phyloP scores from a whole-genome alignment of 2,888 invertebrate genomes.

The Drosophila anomelani region DNA sequence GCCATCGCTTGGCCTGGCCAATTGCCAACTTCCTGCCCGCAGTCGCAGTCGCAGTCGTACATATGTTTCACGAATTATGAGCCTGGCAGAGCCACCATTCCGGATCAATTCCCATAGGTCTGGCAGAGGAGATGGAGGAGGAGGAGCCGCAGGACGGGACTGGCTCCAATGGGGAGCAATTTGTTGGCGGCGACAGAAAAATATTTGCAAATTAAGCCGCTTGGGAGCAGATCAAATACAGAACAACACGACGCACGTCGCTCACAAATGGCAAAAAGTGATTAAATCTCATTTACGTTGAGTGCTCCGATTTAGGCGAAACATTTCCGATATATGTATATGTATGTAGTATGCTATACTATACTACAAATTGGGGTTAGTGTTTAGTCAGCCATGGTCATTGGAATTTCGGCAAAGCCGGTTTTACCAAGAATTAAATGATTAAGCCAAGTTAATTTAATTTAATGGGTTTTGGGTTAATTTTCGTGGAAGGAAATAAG shows the following conservation, averaged over 20 bases:
- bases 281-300: slow-evolving; percentile 44
- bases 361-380: neutral
- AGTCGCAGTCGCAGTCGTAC: slow-evolving; percentile 33
- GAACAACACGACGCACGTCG: slow-evolving; percentile 7
- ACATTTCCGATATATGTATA: neutral
- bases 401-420: slow-evolving; percentile 1
- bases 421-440: slow-evolving; percentile 7
- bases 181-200: slow-evolving; percentile 55
- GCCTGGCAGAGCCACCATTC: slow-evolving; percentile 30
- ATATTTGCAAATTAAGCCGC: slow-evolving; percentile 75
- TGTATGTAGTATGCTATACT: neutral
- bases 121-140: neutral
- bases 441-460: neutral
- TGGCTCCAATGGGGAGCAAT: slow-evolving; percentile 22
- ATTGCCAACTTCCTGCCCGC: slow-evolving; percentile 73
- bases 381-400: slow-evolving; percentile 9
- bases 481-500: neutral
- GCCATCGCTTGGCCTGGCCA: slow-evolving; percentile 55
- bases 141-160: neutral
- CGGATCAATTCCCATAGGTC: slow-evolving; percentile 10
- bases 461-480: neutral
- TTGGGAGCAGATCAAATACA: slow-evolving; percentile 52
- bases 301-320: slow-evolving; percentile 32
- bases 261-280: slow-evolving; percentile 23
- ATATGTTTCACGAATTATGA: slow-evolving; percentile 52